A percentile compares a stretch with the other conserved stretches of the same genome.
These are phyloP conservation scores for Harpagus bidentatus DNA, from an alignment of 2,113 vertebrate species.

Conservation along the genomic window DNA sequence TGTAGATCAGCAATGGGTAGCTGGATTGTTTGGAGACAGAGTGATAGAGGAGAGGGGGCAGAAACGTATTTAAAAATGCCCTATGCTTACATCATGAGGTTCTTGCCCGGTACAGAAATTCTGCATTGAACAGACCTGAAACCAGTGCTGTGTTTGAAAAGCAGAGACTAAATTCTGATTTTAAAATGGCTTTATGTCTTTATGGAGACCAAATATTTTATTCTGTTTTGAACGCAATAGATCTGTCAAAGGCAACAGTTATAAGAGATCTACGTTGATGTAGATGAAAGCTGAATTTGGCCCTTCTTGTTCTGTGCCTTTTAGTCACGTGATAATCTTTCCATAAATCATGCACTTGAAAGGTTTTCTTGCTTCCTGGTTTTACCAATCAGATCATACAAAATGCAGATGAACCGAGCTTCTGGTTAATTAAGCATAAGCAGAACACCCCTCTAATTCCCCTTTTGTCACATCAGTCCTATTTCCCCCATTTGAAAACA, in stretches of 20 bases:
- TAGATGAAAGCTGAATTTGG: not conserved
- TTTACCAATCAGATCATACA: slow-evolving; percentile 53
- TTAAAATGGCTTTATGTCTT: not conserved
- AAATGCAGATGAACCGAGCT: slow-evolving; percentile 54
- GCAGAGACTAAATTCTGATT: not conserved
- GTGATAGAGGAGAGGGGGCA: not conserved
- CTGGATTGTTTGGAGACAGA: not conserved
- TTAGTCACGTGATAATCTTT: slow-evolving; percentile 49
- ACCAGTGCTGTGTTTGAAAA: not conserved
- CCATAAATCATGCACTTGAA: slow-evolving; percentile 63
- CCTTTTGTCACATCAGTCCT: not conserved
- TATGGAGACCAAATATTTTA: not conserved
- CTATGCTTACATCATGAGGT: accelerated
- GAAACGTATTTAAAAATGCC: not conserved
- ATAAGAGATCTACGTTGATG: not conserved
- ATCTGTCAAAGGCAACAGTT: not conserved
- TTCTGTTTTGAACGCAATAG: not conserved
- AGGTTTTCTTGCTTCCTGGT: slow-evolving; percentile 72
- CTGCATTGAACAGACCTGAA: not conserved
- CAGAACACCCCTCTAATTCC: slow-evolving; percentile 13
- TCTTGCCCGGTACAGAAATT: not conserved
- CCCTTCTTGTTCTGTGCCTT: slow-evolving; percentile 24
- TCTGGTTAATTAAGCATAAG: not conserved
- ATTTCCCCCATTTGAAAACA: not conserved
- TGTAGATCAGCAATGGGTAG: no score